Conservation (phyloP, 2,113 vertebrate species). For the Tor tambroides region DNA sequence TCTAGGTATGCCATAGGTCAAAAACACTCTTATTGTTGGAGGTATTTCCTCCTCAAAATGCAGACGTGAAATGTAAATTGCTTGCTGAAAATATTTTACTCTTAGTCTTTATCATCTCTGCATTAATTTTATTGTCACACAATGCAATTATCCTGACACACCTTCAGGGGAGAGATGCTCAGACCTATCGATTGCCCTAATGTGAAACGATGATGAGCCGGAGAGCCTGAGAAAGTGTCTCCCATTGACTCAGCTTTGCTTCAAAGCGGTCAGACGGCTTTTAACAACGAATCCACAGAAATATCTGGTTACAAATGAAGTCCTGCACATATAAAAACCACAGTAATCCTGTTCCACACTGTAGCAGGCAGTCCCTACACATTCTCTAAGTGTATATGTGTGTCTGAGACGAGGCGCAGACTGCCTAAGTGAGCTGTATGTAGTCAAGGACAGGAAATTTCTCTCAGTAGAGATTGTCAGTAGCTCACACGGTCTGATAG, state of each 20-base stretch:
- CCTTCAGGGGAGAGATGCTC: slow-evolving; percentile 53
- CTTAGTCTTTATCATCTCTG: slow-evolving; percentile 59
- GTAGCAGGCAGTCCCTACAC: slow-evolving; percentile 14
- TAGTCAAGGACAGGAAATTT: slow-evolving; percentile 5
- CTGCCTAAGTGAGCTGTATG: neutral
- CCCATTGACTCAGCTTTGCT: slow-evolving; percentile 52
- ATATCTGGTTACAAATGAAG: slow-evolving; percentile 32
- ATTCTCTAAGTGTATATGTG: neutral
- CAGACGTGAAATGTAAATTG: slow-evolving; percentile 60
- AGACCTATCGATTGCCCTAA: slow-evolving; percentile 50
- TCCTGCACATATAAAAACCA: slow-evolving; percentile 23
- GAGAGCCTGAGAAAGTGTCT: slow-evolving; percentile 48
- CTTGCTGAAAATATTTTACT: slow-evolving; percentile 67
- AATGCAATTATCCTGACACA: slow-evolving; percentile 61
- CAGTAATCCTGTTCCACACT: slow-evolving; percentile 18
- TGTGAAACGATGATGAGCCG: slow-evolving; percentile 52
- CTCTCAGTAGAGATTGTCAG: slow-evolving; percentile 46
- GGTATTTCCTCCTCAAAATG: slow-evolving; percentile 53
- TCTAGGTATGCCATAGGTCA: slow-evolving; percentile 59
- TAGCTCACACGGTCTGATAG: slow-evolving; percentile 29
- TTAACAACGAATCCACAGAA: slow-evolving; percentile 26
- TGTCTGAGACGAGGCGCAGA: neutral
- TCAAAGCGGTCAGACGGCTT: slow-evolving; percentile 50
- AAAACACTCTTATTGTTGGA: slow-evolving; percentile 50
- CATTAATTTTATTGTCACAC: slow-evolving; percentile 59